Conservation (phyloP, 2,888 invertebrate species). For the Ischnus inquisitorius region DNA sequence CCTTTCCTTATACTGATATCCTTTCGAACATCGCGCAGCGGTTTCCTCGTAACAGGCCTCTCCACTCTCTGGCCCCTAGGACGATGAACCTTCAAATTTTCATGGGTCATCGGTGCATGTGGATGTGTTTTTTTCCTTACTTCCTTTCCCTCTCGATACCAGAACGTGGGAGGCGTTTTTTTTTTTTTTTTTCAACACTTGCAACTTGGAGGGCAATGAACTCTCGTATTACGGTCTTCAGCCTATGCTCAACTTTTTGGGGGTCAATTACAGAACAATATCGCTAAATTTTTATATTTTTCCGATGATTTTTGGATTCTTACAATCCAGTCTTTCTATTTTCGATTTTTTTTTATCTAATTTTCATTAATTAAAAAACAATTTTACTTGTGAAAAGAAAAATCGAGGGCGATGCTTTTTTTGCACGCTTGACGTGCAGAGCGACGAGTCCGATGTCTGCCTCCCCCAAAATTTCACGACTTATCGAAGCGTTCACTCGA, state of each 20-base stretch:
- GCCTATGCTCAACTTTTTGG: neutral
- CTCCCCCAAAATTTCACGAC: neutral
- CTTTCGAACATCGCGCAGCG: constrained; percentile 58
- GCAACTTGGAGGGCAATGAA: neutral
- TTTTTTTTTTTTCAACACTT: constrained; percentile 13
- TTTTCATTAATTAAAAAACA: no score
- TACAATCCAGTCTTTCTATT: neutral
- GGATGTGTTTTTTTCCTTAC: constrained; percentile 8
- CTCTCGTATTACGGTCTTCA: neutral
- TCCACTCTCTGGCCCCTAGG: constrained; percentile 63
- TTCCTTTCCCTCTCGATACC: constrained; percentile 5
- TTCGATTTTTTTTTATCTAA: no score
- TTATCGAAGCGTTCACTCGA: neutral
- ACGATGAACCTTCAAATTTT: constrained; percentile 79
- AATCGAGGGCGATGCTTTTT: no score
- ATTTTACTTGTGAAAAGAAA: no score
- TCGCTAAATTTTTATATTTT: neutral
- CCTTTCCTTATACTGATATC: constrained; percentile 69
- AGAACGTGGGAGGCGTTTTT: neutral
- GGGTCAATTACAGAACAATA: neutral
- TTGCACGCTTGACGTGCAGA: no score
- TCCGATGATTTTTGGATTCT: neutral
- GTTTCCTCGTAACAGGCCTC: constrained; percentile 56
- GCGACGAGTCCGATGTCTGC: no score
- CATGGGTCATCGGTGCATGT: constrained; percentile 66